Evolutionary conservation across 2,888 invertebrate genomes (phyloP), one percentile per base, ranked within the genome.

Genomic region (Criorhina ranunculi): DNA sequence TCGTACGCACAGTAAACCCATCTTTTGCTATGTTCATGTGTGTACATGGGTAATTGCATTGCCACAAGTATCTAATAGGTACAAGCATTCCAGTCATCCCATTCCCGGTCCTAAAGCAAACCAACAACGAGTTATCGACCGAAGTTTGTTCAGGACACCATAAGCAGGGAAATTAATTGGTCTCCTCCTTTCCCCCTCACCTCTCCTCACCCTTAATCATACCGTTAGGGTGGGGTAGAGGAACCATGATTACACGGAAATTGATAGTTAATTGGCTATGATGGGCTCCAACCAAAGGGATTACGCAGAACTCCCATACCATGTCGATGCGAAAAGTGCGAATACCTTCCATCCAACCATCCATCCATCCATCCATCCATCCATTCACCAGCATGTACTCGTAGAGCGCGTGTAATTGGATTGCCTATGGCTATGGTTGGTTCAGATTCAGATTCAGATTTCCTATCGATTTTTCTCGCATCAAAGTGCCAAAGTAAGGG

Each of bases 261-360:
- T 85, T 85, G 85, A 80, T 75, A 85, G 80, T 80, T 85, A 80
- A 85, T 80, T 85, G 75, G 59, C 76, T 66, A 53, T 85, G 80
- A 85, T 85, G 85, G 80, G 60, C 66, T 60, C 60, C 59, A 80
- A 60, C 80, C 85, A 55, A 66, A 80, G 80, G 80, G 80, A 85
- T 59, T 69, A 44, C 67, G 49, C 31, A 15, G 60, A 44, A 33
- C 24, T 24, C 24, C 24, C 24, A 4, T 17, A 31, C 51, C 29
- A 49, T 29, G n/a, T n/a, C 33, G 46, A 49, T 49, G 59, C 0
- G 37, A 19, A 15, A 62, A 44, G 24, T 46, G 11, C 15, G 17
- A 33, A 24, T 33, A 62, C 24, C 49, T 29, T 62, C 15, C n/a
- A 46, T 9, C 6, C 24, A 24, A 3, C 24, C 24, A 24, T 24